Base-by-base conservation (phyloP, 2,888 invertebrate genomes). In the Spodoptera exigua region DNA sequence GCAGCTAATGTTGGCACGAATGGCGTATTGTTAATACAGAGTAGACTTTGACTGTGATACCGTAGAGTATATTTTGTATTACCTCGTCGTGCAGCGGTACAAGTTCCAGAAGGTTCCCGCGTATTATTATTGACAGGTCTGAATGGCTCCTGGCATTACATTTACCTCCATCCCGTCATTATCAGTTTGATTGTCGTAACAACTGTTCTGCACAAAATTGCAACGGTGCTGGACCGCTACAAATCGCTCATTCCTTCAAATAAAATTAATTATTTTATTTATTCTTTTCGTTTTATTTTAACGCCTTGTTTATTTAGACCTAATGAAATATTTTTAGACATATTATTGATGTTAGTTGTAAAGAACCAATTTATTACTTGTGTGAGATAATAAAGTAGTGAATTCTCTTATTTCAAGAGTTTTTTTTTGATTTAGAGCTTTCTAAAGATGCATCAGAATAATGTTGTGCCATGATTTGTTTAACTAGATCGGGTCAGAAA, bases 371-470 rank as follows among this genome's bases (percentile, higher is more conserved):
- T 82, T 83, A 80, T 83, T 71, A 74, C 80, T 79, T 72, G 85
- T 87, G 88, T 89, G 88, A 81, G 80, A 55, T 68, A 88, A 85
- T 85, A 88, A 88, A 87, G 64, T 83, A 86, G 82, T 54, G 58
- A 64, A 61, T 47, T 53, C 51, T 44, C 61, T 49, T 46, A 52
- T 2, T 0, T 27, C 10, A 41, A 13, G 13, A 4, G 27, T 71
- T 27, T 76, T 67, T 43, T 61, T 70, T 72, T 65, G 2, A 21
- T 41, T 36, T 21, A 14, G n/a, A n/a, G 27, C 7, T 27, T 7
- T 27, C 7, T 27, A 16, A 40, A 40, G 11, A 17, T 9, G 14
- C 10, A 18, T 46, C 14, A 9, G 1, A 11, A 5, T 10, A n/a
- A n/a, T n/a, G n/a, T n/a, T n/a, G n/a, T n/a, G n/a, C n/a, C n/a